phyloP scores from a whole-genome alignment of 2,113 vertebrate species.

The Orientallactaga bullata region DNA sequence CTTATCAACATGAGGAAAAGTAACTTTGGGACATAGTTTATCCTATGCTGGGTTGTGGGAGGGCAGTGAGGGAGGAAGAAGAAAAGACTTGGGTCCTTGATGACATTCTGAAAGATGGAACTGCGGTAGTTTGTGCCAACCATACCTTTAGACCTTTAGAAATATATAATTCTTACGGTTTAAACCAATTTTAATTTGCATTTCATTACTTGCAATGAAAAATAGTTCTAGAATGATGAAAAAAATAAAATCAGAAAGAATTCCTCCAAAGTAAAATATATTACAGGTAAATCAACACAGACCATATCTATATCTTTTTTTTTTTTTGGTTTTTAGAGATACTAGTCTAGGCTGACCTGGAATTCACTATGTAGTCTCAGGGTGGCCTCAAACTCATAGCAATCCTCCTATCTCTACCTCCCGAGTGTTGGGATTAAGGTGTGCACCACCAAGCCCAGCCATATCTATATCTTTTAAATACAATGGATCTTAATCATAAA shows the following conservation, averaged over 20 bases:
- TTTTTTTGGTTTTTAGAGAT: no score
- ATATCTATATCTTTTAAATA: not conserved
- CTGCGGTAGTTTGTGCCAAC: not conserved
- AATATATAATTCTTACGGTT: not conserved
- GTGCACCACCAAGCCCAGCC: no score
- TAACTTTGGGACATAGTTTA: not conserved
- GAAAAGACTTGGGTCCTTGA: not conserved
- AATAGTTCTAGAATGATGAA: not conserved
- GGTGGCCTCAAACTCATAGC: no score
- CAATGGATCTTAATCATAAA: constrained; percentile 9
- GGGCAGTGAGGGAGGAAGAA: no score
- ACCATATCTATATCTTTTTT: not conserved
- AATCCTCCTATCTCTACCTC: no score
- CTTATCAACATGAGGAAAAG: not conserved
- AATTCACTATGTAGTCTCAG: no score
- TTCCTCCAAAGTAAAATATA: not conserved
- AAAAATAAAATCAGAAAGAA: constrained; percentile 12
- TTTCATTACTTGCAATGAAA: not conserved
- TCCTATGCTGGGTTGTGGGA: not conserved
- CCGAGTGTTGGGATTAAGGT: no score
- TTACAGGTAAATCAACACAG: not conserved
- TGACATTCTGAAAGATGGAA: not conserved
- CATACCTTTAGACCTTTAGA: not conserved
- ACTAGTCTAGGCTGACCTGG: no score
- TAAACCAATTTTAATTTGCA: constrained; percentile 3